Conservation (phyloP, 1,140 invertebrate genomes). For the Octopus sinensis region DNA sequence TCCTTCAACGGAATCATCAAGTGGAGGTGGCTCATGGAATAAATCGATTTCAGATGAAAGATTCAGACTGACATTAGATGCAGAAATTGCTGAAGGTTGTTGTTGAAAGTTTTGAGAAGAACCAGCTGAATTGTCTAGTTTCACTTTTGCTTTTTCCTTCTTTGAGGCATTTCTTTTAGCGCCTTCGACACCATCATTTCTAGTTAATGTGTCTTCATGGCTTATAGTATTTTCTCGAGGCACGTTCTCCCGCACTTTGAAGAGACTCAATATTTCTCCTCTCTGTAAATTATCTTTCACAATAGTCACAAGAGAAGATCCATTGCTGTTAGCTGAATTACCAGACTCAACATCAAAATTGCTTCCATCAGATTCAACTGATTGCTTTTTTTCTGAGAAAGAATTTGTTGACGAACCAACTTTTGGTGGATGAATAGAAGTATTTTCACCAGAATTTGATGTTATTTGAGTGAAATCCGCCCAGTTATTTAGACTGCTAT, state of each 20-base stretch:
- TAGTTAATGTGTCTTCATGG: too few species aligned
- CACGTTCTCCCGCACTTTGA: conserved; percentile 43
- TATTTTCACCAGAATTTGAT: neutral
- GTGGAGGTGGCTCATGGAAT: conserved; percentile 31
- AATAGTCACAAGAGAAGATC: conserved; percentile 28
- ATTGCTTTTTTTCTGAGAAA: neutral
- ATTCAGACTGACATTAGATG: conserved; percentile 1
- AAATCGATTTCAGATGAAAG: conserved; percentile 20
- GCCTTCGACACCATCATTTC: too few species aligned
- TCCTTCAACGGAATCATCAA: conserved; percentile 34
- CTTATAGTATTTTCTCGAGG: neutral
- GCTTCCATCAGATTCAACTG: neutral
- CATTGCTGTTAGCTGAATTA: conserved; percentile 13
- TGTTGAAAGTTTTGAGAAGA: neutral
- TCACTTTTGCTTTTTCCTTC: neutral
- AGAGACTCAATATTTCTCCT: conserved; percentile 42
- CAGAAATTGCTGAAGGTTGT: conserved; percentile 23
- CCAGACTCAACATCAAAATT: conserved; percentile 1
- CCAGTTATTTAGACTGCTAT: conserved; percentile 17
- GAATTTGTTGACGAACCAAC: too few species aligned
- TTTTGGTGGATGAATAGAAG: neutral
- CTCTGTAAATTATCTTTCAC: conserved; percentile 42
- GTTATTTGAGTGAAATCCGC: conserved; percentile 14
- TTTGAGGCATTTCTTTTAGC: neutral
- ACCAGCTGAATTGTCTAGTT: neutral